Evolutionary conservation across 2,113 vertebrate genomes (phyloP).

Genomic region (Hippocampus zosterae): DNA sequence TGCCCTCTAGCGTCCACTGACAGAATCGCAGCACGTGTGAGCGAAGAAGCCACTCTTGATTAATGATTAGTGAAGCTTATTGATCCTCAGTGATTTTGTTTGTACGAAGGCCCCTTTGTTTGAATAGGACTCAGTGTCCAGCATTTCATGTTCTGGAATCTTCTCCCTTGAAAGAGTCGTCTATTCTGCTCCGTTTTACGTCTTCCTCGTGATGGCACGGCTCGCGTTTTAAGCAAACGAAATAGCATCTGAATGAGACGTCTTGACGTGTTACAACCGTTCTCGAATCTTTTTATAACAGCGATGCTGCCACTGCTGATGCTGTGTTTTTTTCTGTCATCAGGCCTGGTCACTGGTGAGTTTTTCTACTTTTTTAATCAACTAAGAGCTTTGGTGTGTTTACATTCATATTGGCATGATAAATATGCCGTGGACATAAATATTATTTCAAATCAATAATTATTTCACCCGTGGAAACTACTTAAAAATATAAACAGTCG

Average conservation of each 20-base stretch:
- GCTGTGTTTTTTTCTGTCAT: constrained; percentile 36
- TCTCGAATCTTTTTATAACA: constrained; percentile 7
- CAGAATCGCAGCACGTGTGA: constrained; percentile 20
- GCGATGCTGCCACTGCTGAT: constrained; percentile 49
- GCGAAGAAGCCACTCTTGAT: constrained; percentile 18
- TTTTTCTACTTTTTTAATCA: background rate
- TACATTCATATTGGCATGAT: background rate
- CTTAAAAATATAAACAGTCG: background rate
- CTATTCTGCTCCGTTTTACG: constrained; percentile 9
- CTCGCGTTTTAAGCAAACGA: background rate
- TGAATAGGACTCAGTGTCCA: constrained; percentile 36
- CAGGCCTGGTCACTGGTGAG: constrained; percentile 51
- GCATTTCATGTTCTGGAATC: constrained; percentile 5
- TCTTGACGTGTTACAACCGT: background rate
- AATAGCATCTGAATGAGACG: constrained; percentile 3
- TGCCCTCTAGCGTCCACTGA: constrained; percentile 45
- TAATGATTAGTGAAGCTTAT: constrained; percentile 65
- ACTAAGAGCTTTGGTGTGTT: background rate
- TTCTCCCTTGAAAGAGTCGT: background rate
- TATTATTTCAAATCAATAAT: background rate
- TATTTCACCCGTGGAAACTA: background rate
- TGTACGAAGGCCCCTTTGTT: constrained; percentile 40
- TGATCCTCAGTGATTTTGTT: constrained; percentile 53
- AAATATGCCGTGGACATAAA: background rate
- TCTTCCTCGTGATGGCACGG: background rate